Evolutionary conservation across 2,113 vertebrate species (phyloP), one percentile per base, ranked within the genome.

Genomic region (Chloroceryle aenea): DNA sequence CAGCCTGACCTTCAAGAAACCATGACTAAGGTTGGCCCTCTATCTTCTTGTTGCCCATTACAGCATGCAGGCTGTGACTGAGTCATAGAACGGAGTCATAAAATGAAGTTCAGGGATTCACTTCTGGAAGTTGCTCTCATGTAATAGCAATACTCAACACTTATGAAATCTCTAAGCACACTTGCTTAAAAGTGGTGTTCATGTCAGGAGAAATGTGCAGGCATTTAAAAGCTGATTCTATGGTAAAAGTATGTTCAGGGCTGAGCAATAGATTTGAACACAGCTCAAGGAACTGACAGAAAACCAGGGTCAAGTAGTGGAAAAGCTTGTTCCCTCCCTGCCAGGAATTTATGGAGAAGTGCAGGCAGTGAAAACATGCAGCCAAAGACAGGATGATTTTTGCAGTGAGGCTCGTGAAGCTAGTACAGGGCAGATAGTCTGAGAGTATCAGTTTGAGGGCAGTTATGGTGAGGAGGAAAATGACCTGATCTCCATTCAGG

Each of bases 1-100:
- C 48, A 94, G 29, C 45, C n/a, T 93, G 88, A 90, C 83, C 75
- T 85, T 92, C 82, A 56, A 45, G 62, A 90, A 85, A 14, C 48
- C 66, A 53, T 79, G 81, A 82, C 74, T 85, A 69, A 95, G 48
- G 58, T 61, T 90, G 58, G 23, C 17, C 79, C 67, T 93, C 93
- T 58, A 66, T 91, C 72, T 93, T 76, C 78, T 73, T 66, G 53
- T 66, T 7, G 3, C 40, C 66, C 36, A 22, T 36, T 85, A 56
- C 74, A 87, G 56, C 47, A 48, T 63, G 18, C 5, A 17, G 5
- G 43, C 71, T 77, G 40, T 36, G 74, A 61, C 82, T 7, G 1
- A 93, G 71, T 43, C 18, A n/a, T 6, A 9, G 11, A 62, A 84
- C 13, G 29, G 47, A 69, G 26, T 67, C 61, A 82, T 59, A 32